These are phyloP conservation scores for Ennomos erosarius DNA, from an alignment of 2,888 invertebrate genomes.

Conservation along the genomic window DNA sequence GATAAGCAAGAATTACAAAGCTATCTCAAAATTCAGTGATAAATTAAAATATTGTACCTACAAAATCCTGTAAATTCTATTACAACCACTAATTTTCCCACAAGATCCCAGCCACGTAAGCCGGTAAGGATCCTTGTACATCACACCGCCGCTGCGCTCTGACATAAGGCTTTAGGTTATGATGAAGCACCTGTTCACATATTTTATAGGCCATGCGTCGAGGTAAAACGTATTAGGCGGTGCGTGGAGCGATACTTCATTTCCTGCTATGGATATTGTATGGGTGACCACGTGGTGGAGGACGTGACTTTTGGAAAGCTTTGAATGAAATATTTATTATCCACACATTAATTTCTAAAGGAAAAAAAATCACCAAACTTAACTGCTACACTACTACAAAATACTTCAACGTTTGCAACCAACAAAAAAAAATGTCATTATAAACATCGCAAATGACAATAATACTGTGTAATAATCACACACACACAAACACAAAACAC, in stretches of 20 bases:
- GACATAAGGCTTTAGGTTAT: conserved; percentile 79
- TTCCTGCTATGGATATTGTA: conserved; percentile 27
- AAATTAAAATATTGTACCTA: conserved; percentile 36
- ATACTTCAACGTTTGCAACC: too few species aligned
- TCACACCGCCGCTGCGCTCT: conserved; percentile 68
- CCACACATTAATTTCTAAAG: too few species aligned
- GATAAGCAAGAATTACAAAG: background rate
- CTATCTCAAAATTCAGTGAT: conserved; percentile 12
- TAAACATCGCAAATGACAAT: too few species aligned
- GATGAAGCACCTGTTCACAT: conserved; percentile 81
- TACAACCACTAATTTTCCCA: conserved; percentile 69
- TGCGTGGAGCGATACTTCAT: conserved; percentile 55
- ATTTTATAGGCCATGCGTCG: conserved; percentile 76
- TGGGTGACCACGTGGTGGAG: conserved; percentile 6
- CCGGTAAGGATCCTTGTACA: conserved; percentile 74
- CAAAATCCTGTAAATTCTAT: conserved; percentile 63
- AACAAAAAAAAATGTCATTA: too few species aligned
- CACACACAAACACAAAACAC: too few species aligned
- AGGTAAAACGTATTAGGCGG: conserved; percentile 66
- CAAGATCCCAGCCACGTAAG: conserved; percentile 62
- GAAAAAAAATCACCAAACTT: too few species aligned
- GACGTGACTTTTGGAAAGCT: background rate
- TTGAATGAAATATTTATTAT: too few species aligned
- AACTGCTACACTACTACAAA: too few species aligned
- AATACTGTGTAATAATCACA: too few species aligned